These are phyloP conservation scores for Forficula auricularia DNA, from an alignment of 1,140 invertebrate genomes.

Conservation along the genomic window DNA sequence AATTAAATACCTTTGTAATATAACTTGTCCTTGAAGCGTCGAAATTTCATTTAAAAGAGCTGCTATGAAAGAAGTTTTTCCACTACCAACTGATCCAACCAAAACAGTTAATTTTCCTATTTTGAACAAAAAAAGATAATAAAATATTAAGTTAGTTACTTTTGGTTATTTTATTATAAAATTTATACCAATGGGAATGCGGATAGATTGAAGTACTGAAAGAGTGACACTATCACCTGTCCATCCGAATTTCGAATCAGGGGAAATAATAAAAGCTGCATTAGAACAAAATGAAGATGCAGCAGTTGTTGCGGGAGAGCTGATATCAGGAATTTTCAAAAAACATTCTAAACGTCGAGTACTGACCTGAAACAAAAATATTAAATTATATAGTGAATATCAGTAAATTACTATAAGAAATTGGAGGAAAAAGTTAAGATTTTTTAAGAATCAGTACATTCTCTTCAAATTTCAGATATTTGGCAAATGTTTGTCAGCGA, in stretches of 20 bases:
- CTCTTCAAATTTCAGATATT: too few species aligned
- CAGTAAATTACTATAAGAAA: too few species aligned
- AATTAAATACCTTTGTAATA: conserved; percentile 38
- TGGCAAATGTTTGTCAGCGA: too few species aligned
- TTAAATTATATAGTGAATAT: not conserved
- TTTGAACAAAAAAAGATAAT: conserved; percentile 12
- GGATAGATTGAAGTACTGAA: not conserved
- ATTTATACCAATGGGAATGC: too few species aligned
- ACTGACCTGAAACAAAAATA: conserved; percentile 35
- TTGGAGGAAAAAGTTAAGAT: too few species aligned
- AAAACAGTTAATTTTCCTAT: conserved; percentile 57
- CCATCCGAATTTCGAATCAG: too few species aligned
- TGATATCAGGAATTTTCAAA: conserved; percentile 44
- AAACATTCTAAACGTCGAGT: conserved; percentile 47
- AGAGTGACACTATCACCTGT: too few species aligned
- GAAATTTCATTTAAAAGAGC: conserved; percentile 62
- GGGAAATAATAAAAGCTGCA: too few species aligned
- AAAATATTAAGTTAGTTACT: conserved; percentile 6
- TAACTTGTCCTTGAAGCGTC: conserved; percentile 37
- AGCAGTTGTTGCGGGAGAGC: conserved; percentile 14
- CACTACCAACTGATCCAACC: conserved; percentile 57
- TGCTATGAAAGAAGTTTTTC: conserved; percentile 58
- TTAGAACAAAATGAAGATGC: too few species aligned
- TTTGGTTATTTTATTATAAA: too few species aligned
- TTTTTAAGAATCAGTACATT: too few species aligned